These are phyloP conservation scores for Cylloceria caligata DNA, from an alignment of 2,888 invertebrate genomes.

Conservation along the genomic window DNA sequence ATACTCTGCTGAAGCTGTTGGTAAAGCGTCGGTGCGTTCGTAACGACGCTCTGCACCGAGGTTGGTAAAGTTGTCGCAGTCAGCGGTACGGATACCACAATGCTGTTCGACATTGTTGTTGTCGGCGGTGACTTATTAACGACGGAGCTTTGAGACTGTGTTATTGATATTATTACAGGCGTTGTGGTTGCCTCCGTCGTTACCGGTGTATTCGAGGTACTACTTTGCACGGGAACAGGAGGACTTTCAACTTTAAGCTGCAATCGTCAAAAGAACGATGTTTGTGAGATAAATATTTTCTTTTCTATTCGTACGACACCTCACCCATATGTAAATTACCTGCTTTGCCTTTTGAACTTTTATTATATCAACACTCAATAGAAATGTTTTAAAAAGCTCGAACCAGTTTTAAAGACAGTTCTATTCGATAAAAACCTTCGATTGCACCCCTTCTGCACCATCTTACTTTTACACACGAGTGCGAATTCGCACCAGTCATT, in stretches of 20 bases:
- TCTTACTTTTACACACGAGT: too few species aligned
- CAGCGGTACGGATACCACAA: conserved; percentile 89
- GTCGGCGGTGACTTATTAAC: conserved; percentile 77
- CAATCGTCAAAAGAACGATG: conserved; percentile 33
- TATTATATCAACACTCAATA: too few species aligned
- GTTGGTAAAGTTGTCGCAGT: conserved; percentile 84
- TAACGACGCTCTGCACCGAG: conserved; percentile 78
- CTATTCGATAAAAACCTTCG: too few species aligned
- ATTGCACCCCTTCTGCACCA: too few species aligned
- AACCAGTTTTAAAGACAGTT: too few species aligned
- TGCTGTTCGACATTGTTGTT: conserved; percentile 85
- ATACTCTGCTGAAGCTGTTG: conserved; percentile 82
- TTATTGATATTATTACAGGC: conserved; percentile 82
- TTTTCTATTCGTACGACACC: neutral
- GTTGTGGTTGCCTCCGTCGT: conserved; percentile 78
- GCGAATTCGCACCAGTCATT: too few species aligned
- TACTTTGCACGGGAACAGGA: conserved; percentile 73
- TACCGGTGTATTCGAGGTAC: conserved; percentile 72
- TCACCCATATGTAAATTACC: too few species aligned
- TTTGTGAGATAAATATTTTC: conserved; percentile 1
- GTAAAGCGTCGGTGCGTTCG: conserved; percentile 81
- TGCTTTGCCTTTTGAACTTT: too few species aligned
- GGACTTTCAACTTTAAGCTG: conserved; percentile 80
- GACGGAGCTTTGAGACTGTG: conserved; percentile 77
- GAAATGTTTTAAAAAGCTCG: too few species aligned